Conservation (phyloP, 30 jellyfish, hydroid and myxozoan genomes). For the Thelohanellus kitauei region DNA sequence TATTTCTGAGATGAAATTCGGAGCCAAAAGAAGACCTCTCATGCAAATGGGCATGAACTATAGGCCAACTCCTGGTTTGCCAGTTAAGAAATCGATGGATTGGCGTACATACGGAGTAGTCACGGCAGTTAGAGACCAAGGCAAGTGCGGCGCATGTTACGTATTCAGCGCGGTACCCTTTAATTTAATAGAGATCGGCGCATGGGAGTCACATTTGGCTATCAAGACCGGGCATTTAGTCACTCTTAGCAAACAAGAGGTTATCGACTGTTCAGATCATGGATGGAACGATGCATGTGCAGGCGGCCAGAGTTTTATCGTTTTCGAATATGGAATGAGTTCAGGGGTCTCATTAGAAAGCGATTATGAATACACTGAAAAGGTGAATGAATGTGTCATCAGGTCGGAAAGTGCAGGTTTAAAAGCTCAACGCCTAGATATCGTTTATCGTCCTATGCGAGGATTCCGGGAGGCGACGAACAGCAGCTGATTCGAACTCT, state of each 20-base stretch:
- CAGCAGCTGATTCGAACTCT: slow-evolving; percentile 43
- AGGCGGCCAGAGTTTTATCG: no score
- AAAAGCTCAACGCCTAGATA: no score
- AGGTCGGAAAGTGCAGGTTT: no score
- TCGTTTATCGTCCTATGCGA: no score
- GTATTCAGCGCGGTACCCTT: slow-evolving; percentile 35
- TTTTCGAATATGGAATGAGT: no score
- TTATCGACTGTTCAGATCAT: background rate
- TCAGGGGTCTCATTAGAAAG: no score
- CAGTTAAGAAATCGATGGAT: no score
- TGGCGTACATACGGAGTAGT: slow-evolving; percentile 72
- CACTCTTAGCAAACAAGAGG: background rate
- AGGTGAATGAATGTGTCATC: no score
- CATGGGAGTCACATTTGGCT: background rate
- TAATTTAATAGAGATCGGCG: background rate
- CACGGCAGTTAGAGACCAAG: slow-evolving; percentile 61
- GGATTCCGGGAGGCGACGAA: slow-evolving; percentile 57
- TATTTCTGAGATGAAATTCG: background rate
- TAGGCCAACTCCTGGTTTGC: no score
- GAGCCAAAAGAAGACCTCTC: background rate
- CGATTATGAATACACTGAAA: no score
- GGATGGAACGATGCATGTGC: no score
- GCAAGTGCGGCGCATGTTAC: slow-evolving; percentile 94
- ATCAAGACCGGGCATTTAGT: background rate
- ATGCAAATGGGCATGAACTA: no score